These are phyloP conservation scores for Axis porcinus DNA, from an alignment of 2,113 vertebrate genomes.

Conservation along the genomic window DNA sequence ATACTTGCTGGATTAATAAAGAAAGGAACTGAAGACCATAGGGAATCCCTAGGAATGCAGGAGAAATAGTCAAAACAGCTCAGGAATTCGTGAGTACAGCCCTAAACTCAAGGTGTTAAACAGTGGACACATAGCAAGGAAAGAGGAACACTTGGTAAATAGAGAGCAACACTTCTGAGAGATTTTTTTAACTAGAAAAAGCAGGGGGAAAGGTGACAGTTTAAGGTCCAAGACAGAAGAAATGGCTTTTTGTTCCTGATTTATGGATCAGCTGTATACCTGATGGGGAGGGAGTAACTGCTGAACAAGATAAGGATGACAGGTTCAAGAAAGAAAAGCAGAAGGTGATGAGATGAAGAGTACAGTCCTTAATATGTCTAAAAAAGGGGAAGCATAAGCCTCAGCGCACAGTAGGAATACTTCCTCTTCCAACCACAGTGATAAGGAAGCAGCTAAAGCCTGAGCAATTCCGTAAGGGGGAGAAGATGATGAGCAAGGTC, in stretches of 20 bases:
- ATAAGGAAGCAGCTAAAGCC: not conserved
- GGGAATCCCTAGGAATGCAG: not conserved
- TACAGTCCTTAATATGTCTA: not conserved
- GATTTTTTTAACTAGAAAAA: not conserved
- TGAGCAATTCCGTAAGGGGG: not conserved
- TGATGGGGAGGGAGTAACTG: not conserved
- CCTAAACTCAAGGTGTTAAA: not conserved
- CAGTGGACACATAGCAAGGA: not conserved
- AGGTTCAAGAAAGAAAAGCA: not conserved
- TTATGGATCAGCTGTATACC: not conserved
- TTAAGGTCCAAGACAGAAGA: not conserved
- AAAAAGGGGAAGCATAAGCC: not conserved
- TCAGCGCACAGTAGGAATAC: not conserved
- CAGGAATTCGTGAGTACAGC: not conserved
- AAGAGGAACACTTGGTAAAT: not conserved
- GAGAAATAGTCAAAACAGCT: not conserved
- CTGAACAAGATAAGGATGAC: not conserved
- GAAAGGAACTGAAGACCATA: not conserved
- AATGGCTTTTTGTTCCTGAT: not conserved
- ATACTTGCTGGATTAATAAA: not conserved
- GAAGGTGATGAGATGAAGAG: not conserved
- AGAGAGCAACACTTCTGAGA: not conserved
- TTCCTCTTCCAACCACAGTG: not conserved
- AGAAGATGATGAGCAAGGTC: not conserved
- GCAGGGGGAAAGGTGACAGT: not conserved